Percentiles rank a stretch among this genome's conserved stretches.
Evolutionary conservation across 2,888 invertebrate species (phyloP).

Genomic region (Drosophila neotestacea): DNA sequence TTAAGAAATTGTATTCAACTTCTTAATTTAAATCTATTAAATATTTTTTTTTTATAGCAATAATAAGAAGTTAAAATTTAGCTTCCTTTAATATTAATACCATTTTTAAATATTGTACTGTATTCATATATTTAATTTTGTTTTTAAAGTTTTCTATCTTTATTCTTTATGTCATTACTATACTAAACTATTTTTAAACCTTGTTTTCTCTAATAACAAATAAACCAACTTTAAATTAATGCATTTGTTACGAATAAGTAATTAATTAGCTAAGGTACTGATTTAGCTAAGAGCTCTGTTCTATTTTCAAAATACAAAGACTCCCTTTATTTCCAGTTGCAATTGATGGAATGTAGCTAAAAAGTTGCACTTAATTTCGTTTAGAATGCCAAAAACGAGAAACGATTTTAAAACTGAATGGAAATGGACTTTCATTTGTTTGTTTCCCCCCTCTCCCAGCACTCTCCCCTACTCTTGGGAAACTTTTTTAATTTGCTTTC

Average conservation of each 20-base stretch:
- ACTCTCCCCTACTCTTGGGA: conserved; percentile 33
- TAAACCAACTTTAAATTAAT: neutral
- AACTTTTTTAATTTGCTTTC: conserved; percentile 80
- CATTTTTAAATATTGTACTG: too few species aligned
- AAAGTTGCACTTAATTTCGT: conserved; percentile 54
- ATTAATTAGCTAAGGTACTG: conserved; percentile 19
- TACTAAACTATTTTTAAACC: too few species aligned
- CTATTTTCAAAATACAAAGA: conserved; percentile 4
- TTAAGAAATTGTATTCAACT: too few species aligned
- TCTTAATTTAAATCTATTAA: too few species aligned
- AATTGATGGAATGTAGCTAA: conserved; percentile 25
- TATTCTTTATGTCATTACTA: too few species aligned
- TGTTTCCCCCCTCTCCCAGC: neutral
- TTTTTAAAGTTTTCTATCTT: too few species aligned
- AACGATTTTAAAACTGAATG: conserved; percentile 45
- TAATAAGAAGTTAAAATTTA: too few species aligned
- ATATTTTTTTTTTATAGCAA: too few species aligned
- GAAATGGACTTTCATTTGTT: conserved; percentile 29
- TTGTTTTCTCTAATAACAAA: neutral
- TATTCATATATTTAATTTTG: too few species aligned
- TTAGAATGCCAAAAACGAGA: conserved; percentile 41
- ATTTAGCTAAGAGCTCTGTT: neutral
- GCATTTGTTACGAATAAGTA: neutral
- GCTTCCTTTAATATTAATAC: too few species aligned
- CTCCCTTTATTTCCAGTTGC: neutral